phyloP scores from a whole-genome alignment of 1,140 invertebrate genomes.

The Platyscapa corneri region DNA sequence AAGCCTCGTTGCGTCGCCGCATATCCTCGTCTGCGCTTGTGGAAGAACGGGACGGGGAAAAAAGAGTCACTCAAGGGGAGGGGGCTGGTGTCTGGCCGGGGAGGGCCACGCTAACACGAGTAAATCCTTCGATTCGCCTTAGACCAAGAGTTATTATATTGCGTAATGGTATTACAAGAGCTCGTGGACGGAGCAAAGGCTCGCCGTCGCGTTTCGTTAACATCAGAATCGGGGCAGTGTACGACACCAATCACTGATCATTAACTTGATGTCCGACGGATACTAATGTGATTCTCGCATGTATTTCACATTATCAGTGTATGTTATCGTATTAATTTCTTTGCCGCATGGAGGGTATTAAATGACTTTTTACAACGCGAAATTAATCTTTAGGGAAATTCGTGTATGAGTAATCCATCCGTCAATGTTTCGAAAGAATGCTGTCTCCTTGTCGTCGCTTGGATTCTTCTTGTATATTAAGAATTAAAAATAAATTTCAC shows the following conservation, averaged over 20 bases:
- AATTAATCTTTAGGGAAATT: neutral
- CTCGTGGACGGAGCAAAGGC: neutral
- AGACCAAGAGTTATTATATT: slow-evolving; percentile 43
- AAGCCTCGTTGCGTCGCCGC: slow-evolving; percentile 15
- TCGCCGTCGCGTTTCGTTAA: slow-evolving; percentile 33
- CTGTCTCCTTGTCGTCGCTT: too few species aligned
- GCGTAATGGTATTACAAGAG: slow-evolving; percentile 33
- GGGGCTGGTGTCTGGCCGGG: too few species aligned
- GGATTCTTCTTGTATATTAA: too few species aligned
- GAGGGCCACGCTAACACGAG: neutral
- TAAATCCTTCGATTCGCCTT: slow-evolving; percentile 32
- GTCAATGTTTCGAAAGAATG: too few species aligned
- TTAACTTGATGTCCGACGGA: slow-evolving; percentile 29
- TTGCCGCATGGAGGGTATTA: neutral
- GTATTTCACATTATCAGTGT: neutral
- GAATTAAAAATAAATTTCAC: too few species aligned
- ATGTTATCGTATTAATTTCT: neutral
- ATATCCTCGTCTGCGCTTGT: neutral
- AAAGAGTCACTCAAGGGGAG: neutral
- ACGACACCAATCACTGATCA: slow-evolving; percentile 29
- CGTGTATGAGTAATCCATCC: too few species aligned
- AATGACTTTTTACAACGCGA: neutral
- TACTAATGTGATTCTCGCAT: slow-evolving; percentile 30
- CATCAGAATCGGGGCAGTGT: too few species aligned
- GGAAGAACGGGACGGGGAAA: neutral